phyloP scores from a whole-genome alignment of 2,113 vertebrate genomes.

The Lanius collurio region DNA sequence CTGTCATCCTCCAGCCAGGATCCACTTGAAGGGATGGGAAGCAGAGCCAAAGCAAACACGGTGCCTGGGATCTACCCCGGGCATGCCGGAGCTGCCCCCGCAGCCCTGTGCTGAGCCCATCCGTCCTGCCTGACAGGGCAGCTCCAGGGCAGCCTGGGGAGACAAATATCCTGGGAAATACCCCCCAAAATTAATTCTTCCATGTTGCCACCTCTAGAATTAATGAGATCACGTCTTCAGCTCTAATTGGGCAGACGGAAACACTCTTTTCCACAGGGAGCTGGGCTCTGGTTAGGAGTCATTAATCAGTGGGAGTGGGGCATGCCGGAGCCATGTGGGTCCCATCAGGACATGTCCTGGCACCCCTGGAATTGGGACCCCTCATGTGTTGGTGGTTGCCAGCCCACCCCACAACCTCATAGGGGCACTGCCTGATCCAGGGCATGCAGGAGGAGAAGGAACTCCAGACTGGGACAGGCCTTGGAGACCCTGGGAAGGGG shows the following conservation, averaged over 20 bases:
- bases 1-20: slow-evolving; percentile 16
- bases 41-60: slow-evolving; percentile 58
- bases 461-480: rapidly evolving
- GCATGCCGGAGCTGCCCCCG: neutral
- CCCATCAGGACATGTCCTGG: neutral
- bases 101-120: neutral
- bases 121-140: slow-evolving; percentile 15
- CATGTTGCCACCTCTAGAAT: slow-evolving; percentile 14
- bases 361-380: rapidly evolving
- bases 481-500: neutral
- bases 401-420: rapidly evolving
- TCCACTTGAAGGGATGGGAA: neutral
- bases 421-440: rapidly evolving
- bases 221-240: slow-evolving; percentile 16
- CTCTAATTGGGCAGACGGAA: slow-evolving; percentile 35
- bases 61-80: neutral
- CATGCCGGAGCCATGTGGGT: rapidly evolving
- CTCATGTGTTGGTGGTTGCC: rapidly evolving
- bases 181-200: neutral
- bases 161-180: slow-evolving; percentile 21
- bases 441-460: neutral
- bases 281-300: neutral
- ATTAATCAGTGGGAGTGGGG: neutral
- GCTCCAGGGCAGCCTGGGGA: slow-evolving; percentile 15
- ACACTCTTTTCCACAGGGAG: neutral